Evolutionary conservation across 2,888 invertebrate species (phyloP).

Genomic region (Quadriops clusia): DNA sequence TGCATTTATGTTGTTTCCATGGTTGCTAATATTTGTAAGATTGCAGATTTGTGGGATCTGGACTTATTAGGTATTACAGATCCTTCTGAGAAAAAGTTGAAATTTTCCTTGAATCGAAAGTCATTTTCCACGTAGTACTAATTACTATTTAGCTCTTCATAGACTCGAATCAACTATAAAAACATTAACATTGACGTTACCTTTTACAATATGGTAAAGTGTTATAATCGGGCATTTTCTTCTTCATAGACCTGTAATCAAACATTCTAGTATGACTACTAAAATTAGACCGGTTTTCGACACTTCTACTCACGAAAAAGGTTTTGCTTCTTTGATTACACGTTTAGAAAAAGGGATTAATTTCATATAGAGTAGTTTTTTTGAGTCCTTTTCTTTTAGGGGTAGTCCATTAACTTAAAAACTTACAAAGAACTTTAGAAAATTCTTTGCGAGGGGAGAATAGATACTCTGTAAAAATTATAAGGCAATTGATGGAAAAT

Average conservation of each 20-base stretch:
- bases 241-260: conserved; percentile 8
- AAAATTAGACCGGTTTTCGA: conserved; percentile 19
- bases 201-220: conserved; percentile 15
- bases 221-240: conserved; percentile 9
- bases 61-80: conserved; percentile 25
- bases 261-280: conserved; percentile 15
- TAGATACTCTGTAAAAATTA: conserved; percentile 5
- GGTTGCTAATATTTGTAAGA: too few species aligned
- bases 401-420: conserved; percentile 17
- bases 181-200: conserved; percentile 9
- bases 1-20: too few species aligned
- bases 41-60: conserved; percentile 24
- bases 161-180: conserved; percentile 9
- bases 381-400: conserved; percentile 20
- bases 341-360: too few species aligned
- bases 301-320: conserved; percentile 15
- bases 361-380: conserved; percentile 8
- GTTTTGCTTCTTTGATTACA: conserved; percentile 1
- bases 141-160: conserved; percentile 15
- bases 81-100: conserved; percentile 19
- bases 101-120: conserved; percentile 19
- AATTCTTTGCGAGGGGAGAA: not conserved
- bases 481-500: conserved; percentile 13
- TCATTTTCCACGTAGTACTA: conserved; percentile 16
- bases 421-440: conserved; percentile 12